Evolutionary conservation across 1,140 invertebrate species (phyloP), one percentile per base, ranked within the genome.

Genomic region (Melanaphis sacchari): DNA sequence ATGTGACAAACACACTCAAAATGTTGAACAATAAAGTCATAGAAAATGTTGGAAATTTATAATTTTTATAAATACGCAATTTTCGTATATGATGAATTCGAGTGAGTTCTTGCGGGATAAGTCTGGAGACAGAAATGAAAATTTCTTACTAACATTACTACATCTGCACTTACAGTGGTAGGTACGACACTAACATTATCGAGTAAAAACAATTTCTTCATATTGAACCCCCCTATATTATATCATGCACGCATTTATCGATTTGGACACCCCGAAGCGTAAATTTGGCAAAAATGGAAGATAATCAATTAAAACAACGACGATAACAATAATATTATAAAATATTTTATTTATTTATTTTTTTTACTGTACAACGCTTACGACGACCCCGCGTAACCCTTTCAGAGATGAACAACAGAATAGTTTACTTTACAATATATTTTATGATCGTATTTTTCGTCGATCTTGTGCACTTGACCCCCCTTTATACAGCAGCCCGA

Each of bases 401-500:
- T 76, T 76, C 18, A 15, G 18, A 18, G 11, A n/a, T n/a, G 59
- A n/a, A n/a, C 59, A 76, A 76, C 59, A 76, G 59, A n/a, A 76
- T 31, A 76, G n/a, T 76, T 76, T 76, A 76, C 59, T 76, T 36
- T 76, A n/a, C 59, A 76, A 76, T 36, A 76, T 36, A 76, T 76
- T 66, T 49, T 76, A 76, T n/a, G 59, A n/a, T 76, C 38, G 38
- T 82, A 40, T 40, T 82, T 9, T 7, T 24, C 81, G 82, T 41
- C 82, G 43, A 36, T 26, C 59, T 76, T n/a, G 31, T 76, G 59
- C 90, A 91, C 90, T 91, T 91, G 90, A 91, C 59, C 90, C 90
- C 31, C 5, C n/a, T 31, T 15, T 76, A n/a, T 7, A 52, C 52
- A 24, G 54, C 40, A 31, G 11, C 90, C 18, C 15, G 54, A 81